Base-by-base conservation (phyloP, 2,113 vertebrate species). In the Chrysemys picta region DNA sequence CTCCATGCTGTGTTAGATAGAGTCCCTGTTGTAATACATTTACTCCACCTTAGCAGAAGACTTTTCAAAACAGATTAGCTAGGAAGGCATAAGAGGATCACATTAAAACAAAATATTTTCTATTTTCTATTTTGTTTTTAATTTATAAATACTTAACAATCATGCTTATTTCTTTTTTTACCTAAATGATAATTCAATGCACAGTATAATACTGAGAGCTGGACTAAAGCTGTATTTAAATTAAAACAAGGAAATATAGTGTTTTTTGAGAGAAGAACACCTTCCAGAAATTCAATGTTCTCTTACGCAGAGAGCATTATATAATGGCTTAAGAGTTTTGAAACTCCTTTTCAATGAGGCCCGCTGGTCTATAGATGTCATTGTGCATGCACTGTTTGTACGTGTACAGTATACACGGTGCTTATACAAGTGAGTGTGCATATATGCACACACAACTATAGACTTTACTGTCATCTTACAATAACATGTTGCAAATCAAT, bases 101-200 rank as follows among this genome's bases (percentile, higher is more conserved):
- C 93, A 94, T 57, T 53, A 3, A 65, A 86, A 78, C 54, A 3
- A 92, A 89, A 56, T 92, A 27, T 54, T 87, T 89, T 59, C 45
- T 82, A 25, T 27, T 96, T 93, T 91, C 45, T 82, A 27, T 27
- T 96, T 93, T 91, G 78, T 80, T 93, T 94, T 92, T 87, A 87
- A 94, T 94, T 90, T 82, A 87, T 91, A 80, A 90, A 91, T 52
- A 86, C 8, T 76, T 91, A 59, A 5, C 75, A 54, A 52, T 45
- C 31, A 93, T 56, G 53, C 2, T 49, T 84, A 17, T 38, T 45
- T 53, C 47, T 31, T 90, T 87, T 62, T 38, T 2, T 42, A 53
- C 38, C 21, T 25, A 29, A 45, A 13, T 50, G 38, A 29, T 6
- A 4, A 6, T 8, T 89, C 4, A 72, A 8, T 52, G 54, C 10